Evolutionary conservation across 2,797 vertebrate genomes (phyloP), one percentile per base, ranked within the genome.

Genomic region (Pseudochirops cupreus): DNA sequence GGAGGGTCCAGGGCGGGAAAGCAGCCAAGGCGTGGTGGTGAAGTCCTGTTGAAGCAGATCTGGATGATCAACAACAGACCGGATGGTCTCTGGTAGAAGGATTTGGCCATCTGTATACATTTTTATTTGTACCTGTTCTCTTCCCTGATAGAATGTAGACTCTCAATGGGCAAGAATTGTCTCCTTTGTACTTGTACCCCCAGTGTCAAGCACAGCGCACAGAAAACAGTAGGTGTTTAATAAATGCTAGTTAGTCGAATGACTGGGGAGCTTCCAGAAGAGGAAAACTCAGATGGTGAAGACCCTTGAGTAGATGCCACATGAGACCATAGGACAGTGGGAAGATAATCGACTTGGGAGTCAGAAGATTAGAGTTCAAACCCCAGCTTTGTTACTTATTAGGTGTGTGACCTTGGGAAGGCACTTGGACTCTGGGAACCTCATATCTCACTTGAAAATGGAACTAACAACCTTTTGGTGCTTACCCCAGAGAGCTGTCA

Each of bases 351-450:
- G 0, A 14, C n/a, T 90, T 62, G 58, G 62, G 9, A 31, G 16
- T 21, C 6, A 62, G 90, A 29, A 82, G 74, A 57, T 18, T 4
- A 56, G 26, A 16, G 31, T 52, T 54, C 39, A 28, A 55, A 62
- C 82, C 11, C 9, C 0, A 62, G 74, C 39, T 56, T 39, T 46
- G 95, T 24, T 54, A 3, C 56, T 90, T 16, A 29, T 55, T 55
- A 1, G 0, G 16, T 1, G 26, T 1, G 11, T 95, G 2, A 11
- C 54, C 11, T 0, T 10, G 33, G 13, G 18, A 1, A n/a, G 10
- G 6, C 29, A 31, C 26, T 39, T 5, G 46, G 24, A 6, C 31
- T n/a, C 92, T 29, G 59, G 54, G 62, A 52, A 24, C n/a, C 92
- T 53, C 57, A 13, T 12, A 56, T 54, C 24, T 26, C 0, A 6